phyloP scores from a whole-genome alignment of 2,113 vertebrate species.

The Mystacornis crossleyi region DNA sequence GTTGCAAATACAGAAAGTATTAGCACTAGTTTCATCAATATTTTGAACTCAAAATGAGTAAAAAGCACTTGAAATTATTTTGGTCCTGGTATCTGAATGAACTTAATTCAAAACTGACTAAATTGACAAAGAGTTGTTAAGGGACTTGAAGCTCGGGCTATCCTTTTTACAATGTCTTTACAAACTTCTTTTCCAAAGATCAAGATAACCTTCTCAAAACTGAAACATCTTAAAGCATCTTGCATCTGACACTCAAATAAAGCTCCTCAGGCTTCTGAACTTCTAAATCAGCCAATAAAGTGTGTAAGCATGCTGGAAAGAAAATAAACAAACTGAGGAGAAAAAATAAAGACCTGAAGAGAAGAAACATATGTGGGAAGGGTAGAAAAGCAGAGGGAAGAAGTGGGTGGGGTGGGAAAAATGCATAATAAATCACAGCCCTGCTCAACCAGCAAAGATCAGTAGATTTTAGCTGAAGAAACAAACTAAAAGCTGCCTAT shows the following conservation, averaged over 20 bases:
- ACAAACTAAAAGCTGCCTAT: not conserved
- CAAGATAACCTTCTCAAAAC: not conserved
- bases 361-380: not conserved
- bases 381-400: not conserved
- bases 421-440: not conserved
- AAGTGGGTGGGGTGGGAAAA: not conserved
- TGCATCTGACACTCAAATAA: not conserved
- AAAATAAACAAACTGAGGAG: not conserved
- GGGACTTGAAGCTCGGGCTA: not conserved
- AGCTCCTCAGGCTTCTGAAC: not conserved
- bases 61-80: not conserved
- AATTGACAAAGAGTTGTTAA: not conserved
- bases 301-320: not conserved
- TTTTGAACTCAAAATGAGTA: not conserved
- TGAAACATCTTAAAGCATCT: not conserved
- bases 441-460: not conserved
- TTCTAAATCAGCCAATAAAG: not conserved
- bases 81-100: not conserved
- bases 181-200: not conserved
- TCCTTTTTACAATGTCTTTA: not conserved
- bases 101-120: not conserved
- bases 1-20: not conserved
- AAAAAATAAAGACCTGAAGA: not conserved
- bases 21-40: not conserved
- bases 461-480: not conserved